phyloP scores from a whole-genome alignment of 1,140 invertebrate species.

The Camponotus floridanus region DNA sequence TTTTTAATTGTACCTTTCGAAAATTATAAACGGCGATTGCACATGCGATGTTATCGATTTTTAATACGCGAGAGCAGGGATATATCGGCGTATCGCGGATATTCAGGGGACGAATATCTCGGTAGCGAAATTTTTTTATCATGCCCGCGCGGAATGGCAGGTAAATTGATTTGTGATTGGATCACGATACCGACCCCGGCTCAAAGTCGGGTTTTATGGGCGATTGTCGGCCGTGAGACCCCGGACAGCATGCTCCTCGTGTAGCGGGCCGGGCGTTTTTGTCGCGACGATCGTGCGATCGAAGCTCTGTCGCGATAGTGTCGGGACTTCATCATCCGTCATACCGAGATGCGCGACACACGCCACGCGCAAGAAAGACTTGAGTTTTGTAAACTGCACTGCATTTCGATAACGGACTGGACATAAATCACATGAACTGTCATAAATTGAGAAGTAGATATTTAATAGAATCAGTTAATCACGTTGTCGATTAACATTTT shows the following conservation, averaged over 20 bases:
- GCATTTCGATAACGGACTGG: neutral
- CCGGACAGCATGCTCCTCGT: slow-evolving; percentile 56
- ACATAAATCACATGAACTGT: neutral
- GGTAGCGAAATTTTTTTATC: slow-evolving; percentile 72
- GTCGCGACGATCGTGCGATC: slow-evolving; percentile 62
- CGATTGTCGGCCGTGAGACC: slow-evolving; percentile 59
- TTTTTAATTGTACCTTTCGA: slow-evolving; percentile 40
- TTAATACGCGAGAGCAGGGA: slow-evolving; percentile 52
- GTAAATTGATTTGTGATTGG: slow-evolving; percentile 78
- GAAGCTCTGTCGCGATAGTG: slow-evolving; percentile 52
- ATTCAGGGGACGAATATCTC: slow-evolving; percentile 63
- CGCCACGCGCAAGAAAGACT: slow-evolving; percentile 23
- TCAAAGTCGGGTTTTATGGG: slow-evolving; percentile 70
- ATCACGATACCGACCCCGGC: slow-evolving; percentile 59
- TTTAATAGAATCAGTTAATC: neutral
- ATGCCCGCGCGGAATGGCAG: slow-evolving; percentile 66
- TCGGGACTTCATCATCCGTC: slow-evolving; percentile 69
- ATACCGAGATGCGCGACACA: slow-evolving; percentile 59
- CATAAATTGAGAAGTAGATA: neutral
- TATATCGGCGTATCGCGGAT: slow-evolving; percentile 49
- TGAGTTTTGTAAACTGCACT: slow-evolving; percentile 18
- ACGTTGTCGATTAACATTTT: neutral
- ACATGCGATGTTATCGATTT: slow-evolving; percentile 59
- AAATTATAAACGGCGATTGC: slow-evolving; percentile 42
- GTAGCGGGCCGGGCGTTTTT: slow-evolving; percentile 61